Percentiles rank a stretch among this genome's conserved stretches.
These are phyloP conservation scores for Reinhardtius hippoglossoides DNA, from an alignment of 2,113 vertebrate species.

Conservation along the genomic window DNA sequence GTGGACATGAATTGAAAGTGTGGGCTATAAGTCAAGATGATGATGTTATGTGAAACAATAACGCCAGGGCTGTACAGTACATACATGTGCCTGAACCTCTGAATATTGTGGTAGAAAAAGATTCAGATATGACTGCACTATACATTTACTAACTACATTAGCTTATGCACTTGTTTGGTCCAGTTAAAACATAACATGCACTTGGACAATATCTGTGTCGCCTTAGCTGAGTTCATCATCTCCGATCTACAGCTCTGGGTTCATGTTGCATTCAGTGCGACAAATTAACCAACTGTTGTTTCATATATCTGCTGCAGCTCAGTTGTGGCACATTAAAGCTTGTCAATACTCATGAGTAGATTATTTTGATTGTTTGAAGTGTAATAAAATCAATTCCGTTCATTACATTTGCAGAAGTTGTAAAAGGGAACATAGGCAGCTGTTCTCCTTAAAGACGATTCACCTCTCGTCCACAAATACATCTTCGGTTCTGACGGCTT, in stretches of 20 bases:
- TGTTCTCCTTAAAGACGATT: not conserved
- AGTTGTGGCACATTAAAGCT: slow-evolving; percentile 32
- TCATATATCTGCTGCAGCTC: slow-evolving; percentile 9
- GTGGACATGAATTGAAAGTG: not conserved
- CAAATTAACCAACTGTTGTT: slow-evolving; percentile 14
- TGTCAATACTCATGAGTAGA: slow-evolving; percentile 8
- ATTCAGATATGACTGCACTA: slow-evolving; percentile 35
- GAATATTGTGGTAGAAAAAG: slow-evolving; percentile 2
- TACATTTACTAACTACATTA: slow-evolving; percentile 33
- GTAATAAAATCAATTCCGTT: slow-evolving; percentile 22
- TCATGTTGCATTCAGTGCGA: not conserved
- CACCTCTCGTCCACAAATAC: too few relatives aligned
- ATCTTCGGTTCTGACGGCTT: too few relatives aligned
- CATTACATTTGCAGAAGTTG: not conserved
- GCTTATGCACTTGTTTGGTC: slow-evolving; percentile 27
- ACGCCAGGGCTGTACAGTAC: slow-evolving; percentile 8
- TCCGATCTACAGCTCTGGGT: not conserved
- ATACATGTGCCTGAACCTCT: slow-evolving; percentile 47
- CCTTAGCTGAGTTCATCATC: not conserved
- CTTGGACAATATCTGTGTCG: slow-evolving; percentile 9
- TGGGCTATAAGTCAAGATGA: not conserved
- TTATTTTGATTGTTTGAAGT: slow-evolving; percentile 12
- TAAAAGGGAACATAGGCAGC: too few relatives aligned
- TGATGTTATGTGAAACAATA: slow-evolving; percentile 4
- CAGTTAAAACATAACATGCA: slow-evolving; percentile 25